Evolutionary conservation across 2,797 vertebrate genomes (phyloP).

Genomic region (Huso huso): DNA sequence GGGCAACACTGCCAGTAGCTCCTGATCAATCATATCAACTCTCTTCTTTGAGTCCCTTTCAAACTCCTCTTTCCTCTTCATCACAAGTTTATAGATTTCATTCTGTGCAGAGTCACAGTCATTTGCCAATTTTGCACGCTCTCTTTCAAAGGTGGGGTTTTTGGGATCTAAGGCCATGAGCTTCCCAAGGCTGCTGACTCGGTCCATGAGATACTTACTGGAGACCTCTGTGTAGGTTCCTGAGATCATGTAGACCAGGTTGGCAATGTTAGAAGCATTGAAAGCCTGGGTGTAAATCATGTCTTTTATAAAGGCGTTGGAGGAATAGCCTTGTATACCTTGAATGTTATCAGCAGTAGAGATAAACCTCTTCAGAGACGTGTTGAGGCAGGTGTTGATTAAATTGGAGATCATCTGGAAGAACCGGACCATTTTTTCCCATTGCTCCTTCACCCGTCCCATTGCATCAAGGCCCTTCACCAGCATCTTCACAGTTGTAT

Average conservation of each 20-base stretch:
- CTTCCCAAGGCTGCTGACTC: slow-evolving; percentile 24
- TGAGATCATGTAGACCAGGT: slow-evolving; percentile 33
- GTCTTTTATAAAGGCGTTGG: slow-evolving; percentile 25
- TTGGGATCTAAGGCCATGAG: slow-evolving; percentile 26
- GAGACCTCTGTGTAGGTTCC: slow-evolving; percentile 33
- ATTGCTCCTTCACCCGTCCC: slow-evolving; percentile 31
- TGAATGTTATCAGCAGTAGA: not conserved
- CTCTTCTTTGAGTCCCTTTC: slow-evolving; percentile 8
- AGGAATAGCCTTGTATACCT: slow-evolving; percentile 15
- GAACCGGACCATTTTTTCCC: slow-evolving; percentile 39
- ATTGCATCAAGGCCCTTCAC: slow-evolving; percentile 29
- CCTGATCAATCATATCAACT: slow-evolving; percentile 16
- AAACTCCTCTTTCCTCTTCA: slow-evolving; percentile 22
- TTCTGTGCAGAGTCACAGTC: slow-evolving; percentile 19
- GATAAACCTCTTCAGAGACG: slow-evolving; percentile 26
- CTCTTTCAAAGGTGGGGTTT: slow-evolving; percentile 1
- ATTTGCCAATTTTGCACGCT: not conserved
- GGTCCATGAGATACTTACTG: slow-evolving; percentile 26
- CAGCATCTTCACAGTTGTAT: slow-evolving; percentile 27
- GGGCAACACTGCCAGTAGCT: slow-evolving; percentile 20
- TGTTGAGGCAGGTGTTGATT: slow-evolving; percentile 25
- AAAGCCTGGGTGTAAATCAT: slow-evolving; percentile 30
- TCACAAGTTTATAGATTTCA: slow-evolving; percentile 13
- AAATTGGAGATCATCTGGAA: slow-evolving; percentile 42
- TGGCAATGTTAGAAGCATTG: slow-evolving; percentile 29